Conservation (phyloP, 1,140 invertebrate genomes). For the Nasonia longicornis region DNA sequence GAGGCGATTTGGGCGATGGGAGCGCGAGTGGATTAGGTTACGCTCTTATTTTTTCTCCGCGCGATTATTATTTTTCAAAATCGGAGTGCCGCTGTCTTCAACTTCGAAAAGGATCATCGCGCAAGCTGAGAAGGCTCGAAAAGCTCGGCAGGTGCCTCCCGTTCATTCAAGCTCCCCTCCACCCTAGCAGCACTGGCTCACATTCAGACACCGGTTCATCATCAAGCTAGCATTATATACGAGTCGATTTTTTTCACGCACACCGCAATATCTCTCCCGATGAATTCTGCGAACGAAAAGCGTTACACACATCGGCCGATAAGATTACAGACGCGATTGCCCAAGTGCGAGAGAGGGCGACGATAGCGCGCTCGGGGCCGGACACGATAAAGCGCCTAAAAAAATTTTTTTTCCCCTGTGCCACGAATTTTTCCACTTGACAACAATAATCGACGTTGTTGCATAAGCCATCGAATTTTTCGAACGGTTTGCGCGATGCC, state of each 20-base stretch:
- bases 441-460: background rate
- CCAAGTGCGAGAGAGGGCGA: background rate
- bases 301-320: background rate
- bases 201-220: background rate
- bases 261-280: background rate
- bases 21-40: background rate
- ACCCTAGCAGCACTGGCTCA: too few species aligned
- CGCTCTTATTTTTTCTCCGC: background rate
- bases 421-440: slow-evolving; percentile 14
- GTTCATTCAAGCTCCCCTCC: too few species aligned
- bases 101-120: background rate
- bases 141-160: background rate
- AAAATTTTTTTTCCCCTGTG: background rate
- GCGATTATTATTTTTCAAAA: background rate
- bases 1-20: background rate
- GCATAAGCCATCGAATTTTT: background rate
- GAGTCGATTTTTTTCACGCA: background rate
- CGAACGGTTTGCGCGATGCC: background rate
- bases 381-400: background rate
- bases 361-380: background rate
- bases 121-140: background rate
- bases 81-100: background rate
- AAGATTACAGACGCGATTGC: slow-evolving; percentile 4
- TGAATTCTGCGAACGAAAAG: background rate
- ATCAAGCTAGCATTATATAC: too few species aligned